A percentile compares a stretch with the other conserved stretches of the same genome.
Evolutionary conservation across 1,140 invertebrate species (phyloP).

Genomic region (Sarcophaga bullata): DNA sequence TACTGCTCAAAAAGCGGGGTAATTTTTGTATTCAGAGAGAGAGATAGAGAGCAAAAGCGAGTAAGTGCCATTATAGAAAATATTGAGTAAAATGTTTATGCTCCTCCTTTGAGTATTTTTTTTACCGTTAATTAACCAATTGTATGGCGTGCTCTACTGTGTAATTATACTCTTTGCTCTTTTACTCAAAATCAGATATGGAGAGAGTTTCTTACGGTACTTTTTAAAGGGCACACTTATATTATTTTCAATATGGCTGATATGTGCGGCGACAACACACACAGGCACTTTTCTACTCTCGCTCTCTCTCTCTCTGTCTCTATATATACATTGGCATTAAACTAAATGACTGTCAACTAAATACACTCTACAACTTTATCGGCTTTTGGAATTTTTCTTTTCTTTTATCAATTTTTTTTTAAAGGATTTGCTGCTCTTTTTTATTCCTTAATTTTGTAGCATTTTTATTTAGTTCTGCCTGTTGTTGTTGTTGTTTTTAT

Average conservation of each 20-base stretch:
- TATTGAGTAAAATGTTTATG: background rate
- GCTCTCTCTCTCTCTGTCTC: background rate
- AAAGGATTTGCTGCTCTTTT: background rate
- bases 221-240: conserved; percentile 6
- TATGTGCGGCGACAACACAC: conserved; percentile 20
- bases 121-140: no score
- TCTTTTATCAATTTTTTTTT: background rate
- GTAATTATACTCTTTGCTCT: background rate
- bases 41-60: background rate
- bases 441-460: conserved; percentile 5
- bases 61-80: background rate
- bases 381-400: conserved; percentile 21
- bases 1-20: background rate
- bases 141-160: background rate
- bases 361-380: conserved; percentile 31
- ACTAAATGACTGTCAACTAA: conserved; percentile 20
- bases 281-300: background rate
- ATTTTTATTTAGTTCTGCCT: conserved; percentile 2
- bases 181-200: background rate
- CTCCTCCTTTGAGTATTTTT: background rate
- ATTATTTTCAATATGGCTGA: conserved; percentile 61
- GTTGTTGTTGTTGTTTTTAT: background rate
- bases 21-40: background rate
- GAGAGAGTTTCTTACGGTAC: background rate
- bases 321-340: background rate